phyloP scores from a whole-genome alignment of 2,797 vertebrate species.

The Rhynchonycteris naso region DNA sequence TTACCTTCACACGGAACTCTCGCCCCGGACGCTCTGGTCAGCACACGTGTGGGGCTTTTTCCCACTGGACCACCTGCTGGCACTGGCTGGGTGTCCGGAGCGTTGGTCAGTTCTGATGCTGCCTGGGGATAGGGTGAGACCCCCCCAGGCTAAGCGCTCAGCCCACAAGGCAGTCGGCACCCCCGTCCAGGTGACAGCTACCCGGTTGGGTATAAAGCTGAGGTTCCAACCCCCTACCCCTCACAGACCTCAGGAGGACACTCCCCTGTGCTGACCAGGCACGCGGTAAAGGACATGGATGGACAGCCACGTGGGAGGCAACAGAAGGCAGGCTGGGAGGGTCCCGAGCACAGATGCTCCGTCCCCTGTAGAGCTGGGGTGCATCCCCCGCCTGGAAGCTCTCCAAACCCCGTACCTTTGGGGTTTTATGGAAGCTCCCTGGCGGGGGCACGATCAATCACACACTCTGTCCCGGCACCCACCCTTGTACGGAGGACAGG shows the following conservation, averaged over 20 bases:
- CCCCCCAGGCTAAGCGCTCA: no score
- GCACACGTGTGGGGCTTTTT: background rate
- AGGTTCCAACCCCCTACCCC: no score
- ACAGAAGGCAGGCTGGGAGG: background rate
- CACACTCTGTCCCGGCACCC: background rate
- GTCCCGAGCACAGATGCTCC: background rate
- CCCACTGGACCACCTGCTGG: background rate
- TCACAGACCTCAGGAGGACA: background rate
- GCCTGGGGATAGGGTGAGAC: no score
- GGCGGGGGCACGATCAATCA: background rate
- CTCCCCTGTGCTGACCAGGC: no score
- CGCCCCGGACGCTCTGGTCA: background rate
- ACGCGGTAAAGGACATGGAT: background rate
- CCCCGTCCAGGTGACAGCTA: no score
- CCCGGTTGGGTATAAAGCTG: background rate
- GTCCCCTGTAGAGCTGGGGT: rapidly evolving
- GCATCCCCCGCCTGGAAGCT: background rate
- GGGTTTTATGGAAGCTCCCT: background rate
- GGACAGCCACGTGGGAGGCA: background rate
- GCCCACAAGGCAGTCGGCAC: no score
- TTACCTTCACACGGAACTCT: background rate
- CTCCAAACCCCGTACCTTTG: no score
- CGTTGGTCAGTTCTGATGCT: background rate
- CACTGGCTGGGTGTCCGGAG: no score
- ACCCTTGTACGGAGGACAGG: background rate